phyloP scores from a whole-genome alignment of 2,888 invertebrate species.

The Suillia variegata region DNA sequence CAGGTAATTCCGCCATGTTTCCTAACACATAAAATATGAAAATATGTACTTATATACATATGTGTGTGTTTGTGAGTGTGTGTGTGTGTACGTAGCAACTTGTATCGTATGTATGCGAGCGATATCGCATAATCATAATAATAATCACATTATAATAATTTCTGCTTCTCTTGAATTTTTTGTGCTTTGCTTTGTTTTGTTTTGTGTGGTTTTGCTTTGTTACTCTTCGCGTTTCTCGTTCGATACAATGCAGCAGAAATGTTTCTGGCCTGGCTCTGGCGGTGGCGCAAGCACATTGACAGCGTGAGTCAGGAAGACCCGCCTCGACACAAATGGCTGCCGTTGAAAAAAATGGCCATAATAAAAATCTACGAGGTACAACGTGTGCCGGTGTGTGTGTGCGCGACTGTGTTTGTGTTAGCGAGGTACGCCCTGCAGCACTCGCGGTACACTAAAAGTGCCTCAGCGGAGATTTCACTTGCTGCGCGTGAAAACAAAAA shows the following conservation, averaged over 20 bases:
- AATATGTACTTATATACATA: no score
- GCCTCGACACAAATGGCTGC: no score
- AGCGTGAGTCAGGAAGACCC: no score
- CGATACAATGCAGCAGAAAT: no score
- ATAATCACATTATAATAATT: slow-evolving; percentile 54
- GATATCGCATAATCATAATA: slow-evolving; percentile 54
- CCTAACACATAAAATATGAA: slow-evolving; percentile 41
- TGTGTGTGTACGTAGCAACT: no score
- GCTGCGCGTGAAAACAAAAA: slow-evolving; percentile 21
- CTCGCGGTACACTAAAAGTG: no score
- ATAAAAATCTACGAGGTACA: slow-evolving; percentile 46
- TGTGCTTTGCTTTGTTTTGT: background rate
- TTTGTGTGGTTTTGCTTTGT: no score
- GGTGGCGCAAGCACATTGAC: slow-evolving; percentile 9
- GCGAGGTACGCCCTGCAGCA: background rate
- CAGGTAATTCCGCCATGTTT: background rate
- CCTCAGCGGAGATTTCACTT: slow-evolving; percentile 6
- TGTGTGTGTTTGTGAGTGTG: no score
- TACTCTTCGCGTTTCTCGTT: background rate
- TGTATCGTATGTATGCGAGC: slow-evolving; percentile 53
- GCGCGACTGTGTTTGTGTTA: no score
- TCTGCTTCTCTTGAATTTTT: slow-evolving; percentile 38
- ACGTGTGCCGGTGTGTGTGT: no score
- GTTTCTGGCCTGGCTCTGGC: background rate
- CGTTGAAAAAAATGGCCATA: slow-evolving; percentile 50